Evolutionary conservation across 2,797 vertebrate genomes (phyloP).

Genomic region (Xenops minutus): DNA sequence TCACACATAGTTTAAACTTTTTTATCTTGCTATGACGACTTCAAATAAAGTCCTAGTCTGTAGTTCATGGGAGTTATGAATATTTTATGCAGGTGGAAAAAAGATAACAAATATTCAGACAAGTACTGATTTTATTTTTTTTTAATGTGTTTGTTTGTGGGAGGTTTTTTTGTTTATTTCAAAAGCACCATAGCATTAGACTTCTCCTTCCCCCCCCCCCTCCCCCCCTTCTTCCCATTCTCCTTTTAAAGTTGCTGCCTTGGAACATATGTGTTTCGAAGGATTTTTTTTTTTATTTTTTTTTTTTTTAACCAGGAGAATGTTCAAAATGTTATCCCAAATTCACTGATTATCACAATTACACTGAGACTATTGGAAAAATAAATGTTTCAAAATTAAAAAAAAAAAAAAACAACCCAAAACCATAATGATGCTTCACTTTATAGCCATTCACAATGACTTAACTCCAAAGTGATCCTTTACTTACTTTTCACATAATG

Average conservation of each 20-base stretch:
- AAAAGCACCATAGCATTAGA: neutral
- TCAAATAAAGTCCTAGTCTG: neutral
- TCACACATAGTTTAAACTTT: neutral
- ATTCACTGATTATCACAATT: neutral
- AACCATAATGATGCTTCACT: neutral
- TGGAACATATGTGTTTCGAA: neutral
- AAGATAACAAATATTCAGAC: neutral
- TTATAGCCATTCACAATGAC: neutral
- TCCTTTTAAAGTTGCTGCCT: neutral
- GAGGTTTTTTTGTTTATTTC: neutral
- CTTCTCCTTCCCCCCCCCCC: neutral
- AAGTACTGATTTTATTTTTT: neutral
- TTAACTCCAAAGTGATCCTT: neutral
- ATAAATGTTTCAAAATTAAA: neutral
- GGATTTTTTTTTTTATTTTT: neutral
- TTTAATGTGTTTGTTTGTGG: too few relatives aligned
- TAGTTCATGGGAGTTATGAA: neutral
- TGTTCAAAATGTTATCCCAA: neutral
- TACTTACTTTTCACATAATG: neutral
- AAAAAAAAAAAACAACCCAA: too few relatives aligned
- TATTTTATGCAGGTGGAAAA: neutral
- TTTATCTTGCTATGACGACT: neutral
- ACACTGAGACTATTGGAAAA: neutral
- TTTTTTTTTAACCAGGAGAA: neutral
- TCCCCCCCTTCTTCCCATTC: rapidly evolving